Conservation (phyloP, 2,888 invertebrate species). For the Cantharis nigra region DNA sequence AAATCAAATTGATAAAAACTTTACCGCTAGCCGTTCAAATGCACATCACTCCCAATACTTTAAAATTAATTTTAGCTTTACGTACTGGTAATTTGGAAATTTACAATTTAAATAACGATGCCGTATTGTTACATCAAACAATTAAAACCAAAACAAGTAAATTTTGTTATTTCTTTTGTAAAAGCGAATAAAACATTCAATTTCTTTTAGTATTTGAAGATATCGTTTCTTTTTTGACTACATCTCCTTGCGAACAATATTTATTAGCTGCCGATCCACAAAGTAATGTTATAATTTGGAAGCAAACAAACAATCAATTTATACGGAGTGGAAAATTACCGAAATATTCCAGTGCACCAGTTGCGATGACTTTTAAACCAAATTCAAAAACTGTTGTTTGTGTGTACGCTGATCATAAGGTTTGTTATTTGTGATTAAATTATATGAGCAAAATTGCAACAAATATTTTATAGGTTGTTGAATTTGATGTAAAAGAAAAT, state of each 20-base stretch:
- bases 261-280: constrained; percentile 69
- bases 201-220: constrained; percentile 61
- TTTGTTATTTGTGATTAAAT: constrained; percentile 46
- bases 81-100: constrained; percentile 52
- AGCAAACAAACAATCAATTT: constrained; percentile 49
- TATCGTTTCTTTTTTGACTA: constrained; percentile 58
- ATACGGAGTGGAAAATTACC: constrained; percentile 67
- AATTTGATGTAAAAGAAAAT: constrained; percentile 70
- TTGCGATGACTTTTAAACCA: constrained; percentile 72
- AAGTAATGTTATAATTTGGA: constrained; percentile 71
- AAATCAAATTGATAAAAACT: constrained; percentile 50
- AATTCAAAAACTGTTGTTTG: constrained; percentile 65
- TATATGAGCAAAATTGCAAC: background rate
- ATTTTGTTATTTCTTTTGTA: constrained; percentile 10
- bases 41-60: constrained; percentile 54
- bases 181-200: constrained; percentile 24
- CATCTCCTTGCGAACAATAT: constrained; percentile 64
- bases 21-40: constrained; percentile 50
- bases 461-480: constrained; percentile 65
- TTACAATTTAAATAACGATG: constrained; percentile 49
- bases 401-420: constrained; percentile 81
- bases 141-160: constrained; percentile 51
- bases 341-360: constrained; percentile 69
- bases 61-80: constrained; percentile 55
- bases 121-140: constrained; percentile 50